Evolutionary conservation across 2,888 invertebrate species (phyloP), one percentile per base, ranked within the genome.

Genomic region (Lycophotia porphyrea): DNA sequence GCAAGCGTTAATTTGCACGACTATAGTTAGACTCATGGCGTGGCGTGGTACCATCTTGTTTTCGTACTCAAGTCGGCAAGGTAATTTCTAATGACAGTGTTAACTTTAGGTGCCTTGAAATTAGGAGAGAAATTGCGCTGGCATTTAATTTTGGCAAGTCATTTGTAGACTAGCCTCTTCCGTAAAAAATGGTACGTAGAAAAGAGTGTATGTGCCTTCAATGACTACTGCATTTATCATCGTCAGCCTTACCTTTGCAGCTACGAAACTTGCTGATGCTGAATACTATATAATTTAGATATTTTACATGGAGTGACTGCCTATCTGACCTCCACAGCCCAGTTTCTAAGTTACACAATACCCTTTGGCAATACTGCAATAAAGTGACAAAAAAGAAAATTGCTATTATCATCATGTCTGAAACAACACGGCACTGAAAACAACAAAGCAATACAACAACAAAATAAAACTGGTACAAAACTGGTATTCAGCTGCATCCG

Each of bases 81-180:
- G 76, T 86, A 84, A 86, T 86, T 84, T 84, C 66, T 73, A 84
- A 77, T 85, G 82, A 77, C 67, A 75, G 65, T 39, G 71, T 44
- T 79, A 74, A 83, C 66, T 83, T 77, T 74, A 71, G 77, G 64
- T 69, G 36, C 31, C 44, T 61, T n/a, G 42, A 47, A 81, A 66
- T 73, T 77, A 68, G 34, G 31, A 60, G 58, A 1, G 52, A 72
- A 71, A 52, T 66, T 55, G 31, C 36, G 61, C 44, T 42, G 39
- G 36, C 34, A 36, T 74, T 74, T 47, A 63, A 63, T 70, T 70
- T 78, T 39, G 27, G 44, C 1, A 24, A 55, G 82, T 47, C 42
- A 58, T 58, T 24, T 60, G 31, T 5, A 24, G 21, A 39, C 27
- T 47, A 55, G 39, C 4, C 2, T 34, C 34, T n/a, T 13, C 21